phyloP scores from a whole-genome alignment of 2,888 invertebrate species.

The Latrodectus hesperus region DNA sequence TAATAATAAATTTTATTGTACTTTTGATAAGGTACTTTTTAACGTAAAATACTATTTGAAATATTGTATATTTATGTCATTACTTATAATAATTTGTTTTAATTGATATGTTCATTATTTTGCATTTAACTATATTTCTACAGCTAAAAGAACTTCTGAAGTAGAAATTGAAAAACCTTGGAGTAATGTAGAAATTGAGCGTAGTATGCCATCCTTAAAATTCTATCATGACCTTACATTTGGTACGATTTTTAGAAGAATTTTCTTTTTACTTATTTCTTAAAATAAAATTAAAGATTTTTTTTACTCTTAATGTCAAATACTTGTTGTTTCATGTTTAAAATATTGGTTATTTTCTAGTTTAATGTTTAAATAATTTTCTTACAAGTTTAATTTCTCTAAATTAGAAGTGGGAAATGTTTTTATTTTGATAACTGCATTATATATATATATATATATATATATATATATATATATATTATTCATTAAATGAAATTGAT shows the following conservation, averaged over 20 bases:
- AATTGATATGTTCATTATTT: background rate
- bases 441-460: too few species aligned
- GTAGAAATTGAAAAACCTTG: constrained; percentile 91
- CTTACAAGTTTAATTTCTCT: too few species aligned
- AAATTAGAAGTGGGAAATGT: too few species aligned
- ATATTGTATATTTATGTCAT: background rate
- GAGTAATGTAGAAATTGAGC: constrained; percentile 86
- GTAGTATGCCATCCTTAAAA: constrained; percentile 93
- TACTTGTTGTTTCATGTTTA: too few species aligned
- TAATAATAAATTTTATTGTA: background rate
- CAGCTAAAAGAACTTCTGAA: constrained; percentile 84
- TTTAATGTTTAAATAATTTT: too few species aligned
- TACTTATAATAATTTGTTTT: too few species aligned
- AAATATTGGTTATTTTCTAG: too few species aligned
- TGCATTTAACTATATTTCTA: constrained; percentile 38
- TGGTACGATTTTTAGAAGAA: constrained; percentile 74
- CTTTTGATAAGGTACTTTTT: background rate
- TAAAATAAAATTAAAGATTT: background rate
- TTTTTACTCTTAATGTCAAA: background rate
- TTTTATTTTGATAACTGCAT: too few species aligned
- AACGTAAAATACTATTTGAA: background rate
- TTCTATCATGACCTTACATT: constrained; percentile 98
- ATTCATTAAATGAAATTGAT: too few species aligned
- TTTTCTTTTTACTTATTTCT: background rate
- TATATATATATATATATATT: too few species aligned